Evolutionary conservation across 2,888 invertebrate species (phyloP).

Genomic region (Vanessa cardui): DNA sequence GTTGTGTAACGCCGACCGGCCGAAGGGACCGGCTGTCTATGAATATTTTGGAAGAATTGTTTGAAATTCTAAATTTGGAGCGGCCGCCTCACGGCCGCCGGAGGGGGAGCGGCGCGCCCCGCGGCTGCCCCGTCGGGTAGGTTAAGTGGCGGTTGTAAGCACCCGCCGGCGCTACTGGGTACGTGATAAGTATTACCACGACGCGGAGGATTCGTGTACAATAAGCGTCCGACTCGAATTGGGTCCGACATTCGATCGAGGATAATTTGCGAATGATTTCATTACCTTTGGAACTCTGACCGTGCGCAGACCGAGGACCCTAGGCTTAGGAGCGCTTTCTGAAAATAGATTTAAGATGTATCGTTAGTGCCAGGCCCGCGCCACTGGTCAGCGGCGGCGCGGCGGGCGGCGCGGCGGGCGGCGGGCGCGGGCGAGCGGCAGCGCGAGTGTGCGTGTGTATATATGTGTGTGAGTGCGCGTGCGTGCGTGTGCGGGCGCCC

Average conservation of each 20-base stretch:
- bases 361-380: too few species aligned
- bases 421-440: slow-evolving; percentile 44
- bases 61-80: slow-evolving; percentile 15
- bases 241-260: not conserved
- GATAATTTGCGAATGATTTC: too few species aligned
- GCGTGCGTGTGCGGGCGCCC: slow-evolving; percentile 48
- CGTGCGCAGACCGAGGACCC: too few species aligned
- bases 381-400: slow-evolving; percentile 31
- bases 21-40: slow-evolving; percentile 15
- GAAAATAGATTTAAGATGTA: too few species aligned
- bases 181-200: not conserved
- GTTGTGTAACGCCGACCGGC: too few species aligned
- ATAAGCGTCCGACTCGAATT: not conserved
- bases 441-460: slow-evolving; percentile 48
- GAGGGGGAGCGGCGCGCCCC: not conserved
- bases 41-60: slow-evolving; percentile 2
- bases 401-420: slow-evolving; percentile 50
- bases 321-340: too few species aligned
- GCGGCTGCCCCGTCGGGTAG: slow-evolving; percentile 50
- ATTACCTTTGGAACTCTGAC: too few species aligned
- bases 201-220: not conserved
- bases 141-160: slow-evolving; percentile 71
- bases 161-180: slow-evolving; percentile 65
- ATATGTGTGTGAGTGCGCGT: slow-evolving; percentile 51
- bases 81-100: not conserved